Evolutionary conservation across 2,113 vertebrate genomes (phyloP).

Genomic region (Hucho hucho): DNA sequence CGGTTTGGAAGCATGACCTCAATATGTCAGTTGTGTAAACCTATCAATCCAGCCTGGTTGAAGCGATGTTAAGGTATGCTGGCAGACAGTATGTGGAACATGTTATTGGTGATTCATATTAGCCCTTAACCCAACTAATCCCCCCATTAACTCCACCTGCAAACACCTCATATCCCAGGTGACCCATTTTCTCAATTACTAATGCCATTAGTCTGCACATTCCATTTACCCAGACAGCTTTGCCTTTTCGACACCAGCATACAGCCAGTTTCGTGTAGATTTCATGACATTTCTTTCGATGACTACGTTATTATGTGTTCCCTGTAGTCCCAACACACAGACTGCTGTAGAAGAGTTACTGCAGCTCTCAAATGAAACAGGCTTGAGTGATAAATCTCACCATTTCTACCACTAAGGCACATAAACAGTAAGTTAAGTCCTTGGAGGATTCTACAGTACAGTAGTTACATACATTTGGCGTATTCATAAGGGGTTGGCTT

Average conservation of each 20-base stretch:
- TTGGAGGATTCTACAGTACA: conserved; percentile 54
- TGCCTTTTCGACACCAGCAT: conserved; percentile 42
- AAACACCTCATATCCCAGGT: conserved; percentile 67
- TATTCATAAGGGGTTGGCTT: conserved; percentile 54
- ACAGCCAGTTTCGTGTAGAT: conserved; percentile 49
- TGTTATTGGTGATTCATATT: conserved; percentile 69
- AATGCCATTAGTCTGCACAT: conserved; percentile 66
- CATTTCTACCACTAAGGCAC: conserved; percentile 54
- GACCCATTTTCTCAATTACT: conserved; percentile 75
- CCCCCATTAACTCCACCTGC: conserved; percentile 67
- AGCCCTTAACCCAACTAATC: conserved; percentile 65
- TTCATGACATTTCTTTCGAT: conserved; percentile 49
- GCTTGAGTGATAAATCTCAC: conserved; percentile 67
- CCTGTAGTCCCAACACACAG: conserved; percentile 61
- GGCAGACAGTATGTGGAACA: conserved; percentile 77
- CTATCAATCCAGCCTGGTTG: conserved; percentile 82
- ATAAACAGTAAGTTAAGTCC: conserved; percentile 72
- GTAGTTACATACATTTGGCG: conserved; percentile 50
- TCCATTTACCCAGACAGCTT: conserved; percentile 36
- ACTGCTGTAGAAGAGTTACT: conserved; percentile 62
- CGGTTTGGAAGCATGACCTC: conserved; percentile 55
- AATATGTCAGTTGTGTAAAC: conserved; percentile 61
- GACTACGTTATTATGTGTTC: conserved; percentile 59
- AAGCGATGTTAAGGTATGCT: conserved; percentile 79
- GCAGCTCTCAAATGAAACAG: conserved; percentile 61